Percentiles rank a stretch among this genome's conserved stretches.
phyloP scores from a whole-genome alignment of 2,113 vertebrate genomes.

The Ophthalmotilapia sp. region DNA sequence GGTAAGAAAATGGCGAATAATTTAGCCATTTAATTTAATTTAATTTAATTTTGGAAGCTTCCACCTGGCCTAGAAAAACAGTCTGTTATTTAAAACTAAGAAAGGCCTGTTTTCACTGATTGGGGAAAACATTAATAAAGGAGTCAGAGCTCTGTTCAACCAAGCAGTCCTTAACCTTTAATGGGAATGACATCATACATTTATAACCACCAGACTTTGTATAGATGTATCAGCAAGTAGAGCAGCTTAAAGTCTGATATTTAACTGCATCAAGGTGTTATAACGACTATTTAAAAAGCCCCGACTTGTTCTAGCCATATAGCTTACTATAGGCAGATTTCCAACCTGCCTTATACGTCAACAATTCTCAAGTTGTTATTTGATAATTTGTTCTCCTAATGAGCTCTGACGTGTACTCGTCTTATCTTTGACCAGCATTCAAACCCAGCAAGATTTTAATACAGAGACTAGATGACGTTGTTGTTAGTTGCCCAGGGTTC shows the following conservation, averaged over 20 bases:
- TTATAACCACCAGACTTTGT: neutral
- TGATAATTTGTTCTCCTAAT: neutral
- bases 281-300: neutral
- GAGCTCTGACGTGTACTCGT: neutral
- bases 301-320: neutral
- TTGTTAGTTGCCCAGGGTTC: neutral
- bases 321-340: neutral
- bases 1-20: neutral
- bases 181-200: neutral
- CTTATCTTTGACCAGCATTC: neutral
- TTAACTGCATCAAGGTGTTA: neutral
- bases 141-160: neutral
- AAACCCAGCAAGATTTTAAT: neutral
- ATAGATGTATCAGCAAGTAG: neutral
- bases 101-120: neutral
- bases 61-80: neutral
- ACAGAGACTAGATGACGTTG: neutral
- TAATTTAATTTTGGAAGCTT: accelerated
- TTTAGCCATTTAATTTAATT: neutral
- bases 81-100: neutral
- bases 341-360: neutral
- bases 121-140: neutral
- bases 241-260: neutral
- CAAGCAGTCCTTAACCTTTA: neutral
- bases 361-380: accelerated